Evolutionary conservation across 2,888 invertebrate species (phyloP), one percentile per base, ranked within the genome.

Genomic region (Drosophila bunnanda): DNA sequence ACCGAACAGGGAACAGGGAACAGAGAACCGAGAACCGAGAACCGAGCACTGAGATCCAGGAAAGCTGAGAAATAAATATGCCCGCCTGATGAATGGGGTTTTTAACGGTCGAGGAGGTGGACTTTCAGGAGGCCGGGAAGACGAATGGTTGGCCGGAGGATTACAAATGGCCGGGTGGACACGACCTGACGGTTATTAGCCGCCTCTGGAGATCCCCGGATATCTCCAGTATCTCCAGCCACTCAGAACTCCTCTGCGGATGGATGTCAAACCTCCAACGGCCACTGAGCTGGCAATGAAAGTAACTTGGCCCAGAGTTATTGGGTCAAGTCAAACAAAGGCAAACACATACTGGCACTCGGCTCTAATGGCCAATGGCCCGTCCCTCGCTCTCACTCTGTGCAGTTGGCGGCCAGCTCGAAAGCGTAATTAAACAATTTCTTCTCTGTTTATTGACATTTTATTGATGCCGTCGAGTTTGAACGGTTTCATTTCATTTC

Each of bases 371-470:
- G 75, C 70, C 75, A 75, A 73, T 85, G 82, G 78, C 80, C 83
- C 73, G 78, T 85, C 83, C 9, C 43, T 17, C 30, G 48, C 52
- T 46, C 39, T 44, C 57, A 2, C 28, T 57, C 52, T 36, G 15
- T 32, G 38, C 56, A 20, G 20, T 36, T 22, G 25, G 57, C 52
- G 52, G 13, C 84, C 74, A 77, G 79, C 82, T 82, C 79, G 82
- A 87, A 82, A 82, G 82, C 80, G 82, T 82, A 82, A 82, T 88
- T 82, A 88, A 82, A 82, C 88, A 88, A 85, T 85, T 83, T 85
- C 68, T 67, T 56, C 68, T 56, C 67, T 68, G 69, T 68, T 88
- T 83, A 85, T 83, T 83, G 83, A 88, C 82, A 85, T 79, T 84
- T 82, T 82, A 82, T 82, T 78, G 85, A 85, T 82, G 88, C 85